A percentile compares a stretch with the other conserved stretches of the same genome.
phyloP scores from a whole-genome alignment of 2,797 vertebrate genomes.

The Distichodus sexfasciatus region DNA sequence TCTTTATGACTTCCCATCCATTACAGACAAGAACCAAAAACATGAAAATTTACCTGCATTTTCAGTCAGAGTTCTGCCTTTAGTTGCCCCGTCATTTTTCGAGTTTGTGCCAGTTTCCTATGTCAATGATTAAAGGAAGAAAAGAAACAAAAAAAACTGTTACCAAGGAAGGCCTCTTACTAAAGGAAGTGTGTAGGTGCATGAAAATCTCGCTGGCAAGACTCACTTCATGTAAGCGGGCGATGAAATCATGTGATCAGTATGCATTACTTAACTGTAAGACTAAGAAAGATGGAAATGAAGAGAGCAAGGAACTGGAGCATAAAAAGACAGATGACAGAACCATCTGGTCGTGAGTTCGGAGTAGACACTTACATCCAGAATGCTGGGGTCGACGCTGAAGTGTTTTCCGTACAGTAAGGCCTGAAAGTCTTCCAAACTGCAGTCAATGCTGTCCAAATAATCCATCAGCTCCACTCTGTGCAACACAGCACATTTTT shows the following conservation, averaged over 20 bases:
- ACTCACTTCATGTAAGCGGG: too few species aligned
- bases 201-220: too few species aligned
- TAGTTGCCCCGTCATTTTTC: slow-evolving; percentile 48
- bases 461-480: slow-evolving; percentile 97
- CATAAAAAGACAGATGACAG: too few species aligned
- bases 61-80: slow-evolving; percentile 37
- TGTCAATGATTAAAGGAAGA: neutral
- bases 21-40: too few species aligned
- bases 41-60: slow-evolving; percentile 52
- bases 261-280: neutral
- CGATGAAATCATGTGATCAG: too few species aligned
- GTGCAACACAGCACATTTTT: slow-evolving; percentile 4
- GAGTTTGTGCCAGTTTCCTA: slow-evolving; percentile 54
- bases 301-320: neutral
- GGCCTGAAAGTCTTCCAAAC: slow-evolving; percentile 95
- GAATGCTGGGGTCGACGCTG: slow-evolving; percentile 83
- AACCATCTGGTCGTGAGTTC: neutral
- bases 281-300: neutral
- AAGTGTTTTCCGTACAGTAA: slow-evolving; percentile 92
- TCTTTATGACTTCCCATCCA: too few species aligned
- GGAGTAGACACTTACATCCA: slow-evolving; percentile 69
- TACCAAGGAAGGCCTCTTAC: too few species aligned
- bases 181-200: too few species aligned
- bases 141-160: neutral
- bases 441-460: slow-evolving; percentile 97